These are phyloP conservation scores for Synergus laeviventris DNA, from an alignment of 2,888 invertebrate species.

Conservation along the genomic window DNA sequence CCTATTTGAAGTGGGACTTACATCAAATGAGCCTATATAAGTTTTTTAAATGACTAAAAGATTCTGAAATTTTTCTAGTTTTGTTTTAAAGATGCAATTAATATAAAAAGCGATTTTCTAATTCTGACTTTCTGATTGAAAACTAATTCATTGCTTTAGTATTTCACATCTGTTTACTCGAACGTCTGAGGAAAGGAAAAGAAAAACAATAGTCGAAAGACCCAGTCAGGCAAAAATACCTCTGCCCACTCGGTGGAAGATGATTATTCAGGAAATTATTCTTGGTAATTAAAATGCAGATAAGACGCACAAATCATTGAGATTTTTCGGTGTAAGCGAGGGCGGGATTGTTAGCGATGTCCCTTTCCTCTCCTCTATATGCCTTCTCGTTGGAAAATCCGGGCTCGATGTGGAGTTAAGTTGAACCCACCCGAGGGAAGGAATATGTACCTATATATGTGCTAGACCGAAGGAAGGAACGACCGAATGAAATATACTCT, in stretches of 20 bases:
- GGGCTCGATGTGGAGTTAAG: constrained; percentile 54
- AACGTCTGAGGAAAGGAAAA: constrained; percentile 35
- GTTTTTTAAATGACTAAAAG: not conserved
- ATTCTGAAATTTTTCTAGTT: not conserved
- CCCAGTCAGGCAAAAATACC: constrained; percentile 51
- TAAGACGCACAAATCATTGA: constrained; percentile 74
- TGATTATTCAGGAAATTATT: constrained; percentile 73
- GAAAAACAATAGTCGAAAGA: constrained; percentile 44
- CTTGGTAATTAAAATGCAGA: constrained; percentile 75
- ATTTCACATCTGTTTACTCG: constrained; percentile 15
- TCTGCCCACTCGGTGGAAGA: constrained; percentile 48
- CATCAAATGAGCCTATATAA: not conserved
- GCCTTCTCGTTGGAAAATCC: constrained; percentile 54
- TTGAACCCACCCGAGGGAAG: constrained; percentile 56
- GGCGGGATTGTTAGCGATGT: constrained; percentile 53
- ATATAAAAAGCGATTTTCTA: not conserved
- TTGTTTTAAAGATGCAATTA: not conserved
- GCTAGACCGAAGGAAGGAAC: constrained; percentile 63
- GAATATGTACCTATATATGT: constrained; percentile 63
- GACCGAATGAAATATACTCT: constrained; percentile 72
- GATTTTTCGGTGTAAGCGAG: constrained; percentile 66
- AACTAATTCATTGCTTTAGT: not conserved
- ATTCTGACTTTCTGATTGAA: not conserved
- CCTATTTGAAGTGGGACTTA: not conserved
- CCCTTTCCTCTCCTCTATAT: constrained; percentile 52